Conservation (phyloP, 1,140 invertebrate species). For the Drosophila teissieri region DNA sequence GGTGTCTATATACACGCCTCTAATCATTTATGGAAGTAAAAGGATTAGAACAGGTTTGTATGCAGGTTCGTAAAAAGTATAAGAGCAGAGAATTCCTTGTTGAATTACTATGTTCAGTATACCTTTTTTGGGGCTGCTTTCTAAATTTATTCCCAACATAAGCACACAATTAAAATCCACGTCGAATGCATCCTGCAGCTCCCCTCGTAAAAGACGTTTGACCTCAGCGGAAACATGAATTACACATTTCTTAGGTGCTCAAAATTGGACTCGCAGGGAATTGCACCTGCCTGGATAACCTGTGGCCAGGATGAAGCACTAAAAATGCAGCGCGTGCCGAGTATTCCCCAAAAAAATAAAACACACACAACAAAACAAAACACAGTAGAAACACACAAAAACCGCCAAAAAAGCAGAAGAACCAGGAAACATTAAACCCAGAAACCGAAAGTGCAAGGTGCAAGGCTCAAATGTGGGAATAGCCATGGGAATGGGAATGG, state of each 20-base stretch:
- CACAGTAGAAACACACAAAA: slow-evolving; percentile 4
- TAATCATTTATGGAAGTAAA: no score
- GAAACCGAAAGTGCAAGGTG: slow-evolving; percentile 70
- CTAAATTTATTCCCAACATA: slow-evolving; percentile 13
- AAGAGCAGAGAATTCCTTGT: neutral
- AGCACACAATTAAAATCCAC: slow-evolving; percentile 40
- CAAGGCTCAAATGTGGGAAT: slow-evolving; percentile 54
- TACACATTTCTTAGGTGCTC: slow-evolving; percentile 64
- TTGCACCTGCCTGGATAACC: slow-evolving; percentile 66
- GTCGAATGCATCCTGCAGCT: slow-evolving; percentile 8
- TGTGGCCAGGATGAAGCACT: slow-evolving; percentile 71
- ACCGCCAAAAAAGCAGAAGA: slow-evolving; percentile 33
- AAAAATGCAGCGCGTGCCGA: slow-evolving; percentile 80
- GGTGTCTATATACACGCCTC: no score
- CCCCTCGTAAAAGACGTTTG: slow-evolving; percentile 12
- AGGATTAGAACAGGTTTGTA: no score
- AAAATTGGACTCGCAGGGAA: slow-evolving; percentile 48
- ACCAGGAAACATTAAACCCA: slow-evolving; percentile 43
- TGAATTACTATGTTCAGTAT: neutral
- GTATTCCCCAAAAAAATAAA: slow-evolving; percentile 25
- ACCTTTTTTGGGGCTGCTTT: neutral
- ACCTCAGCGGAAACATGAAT: slow-evolving; percentile 67
- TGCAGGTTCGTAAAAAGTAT: no score
- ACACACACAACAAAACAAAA: neutral
- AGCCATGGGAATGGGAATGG: slow-evolving; percentile 40